Base-by-base conservation (phyloP, 2,888 invertebrate genomes). In the Malachius bipustulatus region DNA sequence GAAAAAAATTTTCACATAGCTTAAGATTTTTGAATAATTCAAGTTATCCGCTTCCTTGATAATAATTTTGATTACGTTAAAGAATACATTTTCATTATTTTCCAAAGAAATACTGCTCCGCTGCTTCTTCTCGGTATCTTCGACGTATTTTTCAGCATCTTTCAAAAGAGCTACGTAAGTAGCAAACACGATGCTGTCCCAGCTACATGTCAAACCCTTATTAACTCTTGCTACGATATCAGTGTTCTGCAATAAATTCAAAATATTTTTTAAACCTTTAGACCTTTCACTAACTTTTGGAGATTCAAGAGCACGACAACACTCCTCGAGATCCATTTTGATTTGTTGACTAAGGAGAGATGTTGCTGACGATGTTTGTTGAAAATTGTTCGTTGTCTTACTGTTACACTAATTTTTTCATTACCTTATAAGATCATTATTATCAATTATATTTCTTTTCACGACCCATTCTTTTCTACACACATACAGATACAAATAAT, bases 101-200 rank as follows among this genome's bases (percentile, higher is more conserved):
- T 19, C 24, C 6, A 8, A 19, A n/a, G 6, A 6, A 6, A 19
- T n/a, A n/a, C 6, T 19, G 24, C 6, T 19, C n/a, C 6, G n/a
- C 6, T 19, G 6, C n/a, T 19, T 19, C 24, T 19, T 19, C 24
- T 19, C n/a, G 24, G n/a, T 8, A n/a, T 19, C 24, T 19, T 19
- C 24, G 6, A 19, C n/a, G 24, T 19, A 19, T n/a, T 19, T 19
- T 6, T 19, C 24, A n/a, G 24, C 24, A 19, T 19, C 24, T 19
- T 19, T 19, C 24, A 19, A 8, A 19, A 19, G 24, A 19, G 6
- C 6, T 6, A 19, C n/a, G 24, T 19, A 19, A 19, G 24, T 19
- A 8, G 24, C 6, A 19, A 6, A 19, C 6, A 19, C n/a, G 24
- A 19, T 19, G 24, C n/a, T 6, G 24, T 19, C 24, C 24, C 24